Percentiles rank a stretch among this genome's conserved stretches.
Conservation (phyloP, 2,797 vertebrate species). For the Tenualosa ilisha region DNA sequence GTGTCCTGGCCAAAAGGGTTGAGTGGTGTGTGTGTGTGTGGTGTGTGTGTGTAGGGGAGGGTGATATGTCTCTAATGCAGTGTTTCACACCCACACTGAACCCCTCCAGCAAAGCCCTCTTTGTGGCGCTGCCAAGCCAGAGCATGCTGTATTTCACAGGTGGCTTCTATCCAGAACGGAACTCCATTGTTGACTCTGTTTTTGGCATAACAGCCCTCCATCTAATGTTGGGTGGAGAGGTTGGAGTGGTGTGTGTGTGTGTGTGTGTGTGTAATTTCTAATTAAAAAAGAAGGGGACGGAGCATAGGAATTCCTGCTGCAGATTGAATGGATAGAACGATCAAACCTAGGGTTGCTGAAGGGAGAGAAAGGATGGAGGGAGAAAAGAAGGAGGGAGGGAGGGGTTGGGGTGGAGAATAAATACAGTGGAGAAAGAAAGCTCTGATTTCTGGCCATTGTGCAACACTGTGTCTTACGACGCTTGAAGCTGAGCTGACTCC, state of each 20-base stretch:
- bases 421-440: not conserved
- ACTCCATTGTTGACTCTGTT: conserved; percentile 19
- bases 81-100: not conserved
- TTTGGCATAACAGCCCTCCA: conserved; percentile 13
- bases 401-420: not conserved
- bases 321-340: not conserved
- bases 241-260: not conserved
- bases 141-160: conserved; percentile 14
- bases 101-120: not conserved
- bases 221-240: not conserved
- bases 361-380: not conserved
- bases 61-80: conserved; percentile 9
- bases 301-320: not conserved
- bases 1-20: not conserved
- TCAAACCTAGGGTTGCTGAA: not conserved
- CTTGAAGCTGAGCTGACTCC: conserved; percentile 15
- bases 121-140: conserved; percentile 15
- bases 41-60: not conserved
- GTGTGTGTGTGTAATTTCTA: not conserved
- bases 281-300: not conserved
- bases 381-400: not conserved
- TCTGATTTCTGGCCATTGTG: conserved; percentile 36
- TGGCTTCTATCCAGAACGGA: conserved; percentile 7
- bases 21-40: not conserved
- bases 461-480: not conserved